A percentile compares a stretch with the other conserved stretches of the same genome.
These are phyloP conservation scores for Pygoscelis antarcticus DNA, from an alignment of 2,113 vertebrate species.

Conservation along the genomic window DNA sequence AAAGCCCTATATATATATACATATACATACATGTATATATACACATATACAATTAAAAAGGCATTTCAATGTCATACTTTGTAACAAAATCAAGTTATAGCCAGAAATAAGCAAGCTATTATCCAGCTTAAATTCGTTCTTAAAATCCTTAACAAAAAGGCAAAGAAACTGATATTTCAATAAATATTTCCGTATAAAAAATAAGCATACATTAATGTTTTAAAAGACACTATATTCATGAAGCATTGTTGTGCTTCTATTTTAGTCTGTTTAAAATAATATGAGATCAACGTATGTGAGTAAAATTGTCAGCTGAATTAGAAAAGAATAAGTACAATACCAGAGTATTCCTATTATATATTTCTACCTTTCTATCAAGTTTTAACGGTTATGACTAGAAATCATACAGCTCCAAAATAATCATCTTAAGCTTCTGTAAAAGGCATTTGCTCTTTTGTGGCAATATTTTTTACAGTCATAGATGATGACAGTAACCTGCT, in stretches of 20 bases:
- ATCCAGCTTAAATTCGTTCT: neutral
- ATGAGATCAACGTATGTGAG: neutral
- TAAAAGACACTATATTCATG: neutral
- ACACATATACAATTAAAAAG: neutral
- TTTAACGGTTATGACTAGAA: neutral
- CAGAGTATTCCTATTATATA: neutral
- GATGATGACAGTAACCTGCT: neutral
- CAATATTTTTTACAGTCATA: neutral
- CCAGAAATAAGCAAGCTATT: neutral
- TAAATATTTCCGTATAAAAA: neutral
- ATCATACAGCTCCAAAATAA: neutral
- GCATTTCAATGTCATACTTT: neutral
- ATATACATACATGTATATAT: neutral
- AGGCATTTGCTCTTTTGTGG: neutral
- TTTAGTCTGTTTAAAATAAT: neutral
- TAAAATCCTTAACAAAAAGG: neutral
- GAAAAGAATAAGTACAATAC: neutral
- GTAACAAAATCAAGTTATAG: neutral
- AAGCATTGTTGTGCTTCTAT: fast-evolving
- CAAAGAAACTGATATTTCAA: neutral
- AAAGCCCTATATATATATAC: neutral
- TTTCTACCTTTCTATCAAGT: neutral
- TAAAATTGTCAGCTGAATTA: neutral
- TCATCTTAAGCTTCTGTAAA: neutral
- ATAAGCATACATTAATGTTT: neutral